Conservation (phyloP, 2,113 vertebrate species). For the Hippotragus niger region DNA sequence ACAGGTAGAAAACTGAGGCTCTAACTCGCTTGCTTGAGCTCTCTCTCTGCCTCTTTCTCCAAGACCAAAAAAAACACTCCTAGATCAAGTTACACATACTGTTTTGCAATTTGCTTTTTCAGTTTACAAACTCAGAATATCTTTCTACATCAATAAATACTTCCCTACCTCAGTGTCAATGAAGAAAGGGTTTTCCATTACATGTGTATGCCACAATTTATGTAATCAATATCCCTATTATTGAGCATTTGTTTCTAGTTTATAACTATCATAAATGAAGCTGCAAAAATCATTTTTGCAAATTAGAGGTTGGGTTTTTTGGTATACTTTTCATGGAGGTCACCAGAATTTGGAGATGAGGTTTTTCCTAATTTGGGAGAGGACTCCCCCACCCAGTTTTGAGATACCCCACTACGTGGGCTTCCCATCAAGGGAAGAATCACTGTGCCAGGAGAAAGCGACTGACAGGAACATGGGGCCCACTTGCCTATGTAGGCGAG, state of each 20-base stretch:
- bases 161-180: background rate
- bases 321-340: background rate
- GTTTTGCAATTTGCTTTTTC: background rate
- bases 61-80: background rate
- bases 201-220: background rate
- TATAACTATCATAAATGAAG: background rate
- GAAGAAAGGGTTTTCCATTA: background rate
- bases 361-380: background rate
- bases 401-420: background rate
- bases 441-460: background rate
- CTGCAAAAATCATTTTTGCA: background rate
- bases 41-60: background rate
- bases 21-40: background rate
- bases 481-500: background rate
- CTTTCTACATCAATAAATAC: background rate
- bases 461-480: background rate
- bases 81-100: background rate
- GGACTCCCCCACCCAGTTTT: background rate
- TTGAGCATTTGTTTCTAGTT: background rate
- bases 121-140: background rate
- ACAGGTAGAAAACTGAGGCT: background rate
- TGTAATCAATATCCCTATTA: background rate
- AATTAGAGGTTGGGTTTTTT: background rate
- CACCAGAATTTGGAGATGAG: background rate
- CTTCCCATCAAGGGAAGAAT: background rate